Base-by-base conservation (phyloP, 2,113 vertebrate genomes). In the Theropithecus gelada region DNA sequence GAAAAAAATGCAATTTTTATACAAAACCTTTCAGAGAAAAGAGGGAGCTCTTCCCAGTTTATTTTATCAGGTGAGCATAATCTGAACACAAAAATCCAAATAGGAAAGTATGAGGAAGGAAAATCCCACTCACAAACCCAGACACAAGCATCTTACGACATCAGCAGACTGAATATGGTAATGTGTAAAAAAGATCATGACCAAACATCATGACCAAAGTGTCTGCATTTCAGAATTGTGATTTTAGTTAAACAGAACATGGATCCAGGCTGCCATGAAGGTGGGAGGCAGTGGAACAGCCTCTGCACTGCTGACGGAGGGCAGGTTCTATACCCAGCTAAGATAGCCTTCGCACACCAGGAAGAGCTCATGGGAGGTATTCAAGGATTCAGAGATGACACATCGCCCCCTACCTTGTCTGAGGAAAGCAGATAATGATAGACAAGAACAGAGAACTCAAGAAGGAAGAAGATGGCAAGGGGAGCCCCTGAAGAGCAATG, bases 191-290 rank as follows among this genome's bases (percentile, higher is more conserved):
- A 79, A 50, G 48, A 23, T 20, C 30, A 27, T 7, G 61, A 64
- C 11, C 2, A 30, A 64, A 12, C 3, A 7, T 32, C 84, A 17
- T 0, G 1, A 10, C 40, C 40, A 18, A 3, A 18, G 11, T 45
- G 22, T 3, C 3, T 40, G 18, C 48, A 20, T n/a, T 6, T 35
- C 66, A 35, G 52, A 0, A 8, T 18, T 79, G 1, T 30, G 27
- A 23, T n/a, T 17, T 48, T 8, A 76, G 43, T 13, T 6, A 6
- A 61, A 38, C 68, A 48, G 52, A 52, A 75, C 73, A 43, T 18
- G 32, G 4, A 35, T 3, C 27, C 8, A 45, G 45, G 27, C 2
- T 5, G 8, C 25, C 27, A 18, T 30, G 43, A 30, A 45, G 25
- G 73, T 16, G 73, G 13, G 25, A 45, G 25, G 43, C 43, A 9